Conservation (phyloP, 2,797 vertebrate species). For the Argya squamiceps region DNA sequence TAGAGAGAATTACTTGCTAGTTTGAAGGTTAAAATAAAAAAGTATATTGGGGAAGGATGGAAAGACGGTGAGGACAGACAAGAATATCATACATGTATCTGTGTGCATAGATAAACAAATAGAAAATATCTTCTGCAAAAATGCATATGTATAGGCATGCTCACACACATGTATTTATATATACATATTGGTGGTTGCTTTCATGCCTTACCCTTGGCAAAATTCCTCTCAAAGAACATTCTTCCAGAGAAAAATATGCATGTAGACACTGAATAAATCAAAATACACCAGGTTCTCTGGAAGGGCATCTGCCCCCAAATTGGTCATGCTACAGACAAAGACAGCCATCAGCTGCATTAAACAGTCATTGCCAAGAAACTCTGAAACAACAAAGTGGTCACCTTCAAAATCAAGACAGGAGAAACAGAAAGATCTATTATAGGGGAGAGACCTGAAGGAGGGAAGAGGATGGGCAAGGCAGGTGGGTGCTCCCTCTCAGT, state of each 20-base stretch:
- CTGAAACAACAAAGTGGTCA: accelerated
- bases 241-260: background rate
- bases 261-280: background rate
- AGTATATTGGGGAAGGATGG: background rate
- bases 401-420: background rate
- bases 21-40: background rate
- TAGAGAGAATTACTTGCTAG: background rate
- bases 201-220: background rate
- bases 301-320: background rate
- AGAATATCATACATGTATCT: background rate
- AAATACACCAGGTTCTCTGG: background rate
- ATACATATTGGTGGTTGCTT: background rate
- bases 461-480: background rate
- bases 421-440: background rate
- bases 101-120: background rate
- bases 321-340: background rate
- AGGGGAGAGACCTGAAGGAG: accelerated
- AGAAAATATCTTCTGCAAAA: background rate
- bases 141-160: accelerated
- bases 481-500: background rate
- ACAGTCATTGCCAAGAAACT: background rate
- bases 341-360: background rate
- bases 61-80: background rate
- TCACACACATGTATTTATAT: background rate
- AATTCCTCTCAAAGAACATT: background rate